Percentiles rank a stretch among this genome's conserved stretches.
Evolutionary conservation across 2,888 invertebrate genomes (phyloP).

Genomic region (Pterostichus niger): DNA sequence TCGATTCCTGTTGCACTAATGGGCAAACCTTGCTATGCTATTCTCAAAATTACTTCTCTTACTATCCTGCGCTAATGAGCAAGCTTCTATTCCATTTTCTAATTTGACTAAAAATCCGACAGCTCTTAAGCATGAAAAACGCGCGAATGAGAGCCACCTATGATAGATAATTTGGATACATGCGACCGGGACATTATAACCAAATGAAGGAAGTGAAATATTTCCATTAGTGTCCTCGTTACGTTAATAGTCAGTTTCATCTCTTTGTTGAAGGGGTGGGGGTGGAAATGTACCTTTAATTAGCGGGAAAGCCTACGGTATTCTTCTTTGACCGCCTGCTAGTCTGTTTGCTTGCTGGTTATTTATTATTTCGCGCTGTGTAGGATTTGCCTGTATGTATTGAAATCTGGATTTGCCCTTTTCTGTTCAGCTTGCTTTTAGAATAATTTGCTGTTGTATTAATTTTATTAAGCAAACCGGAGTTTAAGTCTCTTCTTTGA

Average conservation of each 20-base stretch:
- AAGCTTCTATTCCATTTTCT: background rate
- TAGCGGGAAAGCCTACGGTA: conserved; percentile 33
- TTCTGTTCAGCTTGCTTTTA: background rate
- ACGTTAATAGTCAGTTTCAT: conserved; percentile 22
- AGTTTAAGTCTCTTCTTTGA: background rate
- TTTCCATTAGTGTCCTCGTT: conserved; percentile 47
- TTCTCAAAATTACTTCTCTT: background rate
- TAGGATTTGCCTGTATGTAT: background rate
- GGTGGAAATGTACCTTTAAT: conserved; percentile 42
- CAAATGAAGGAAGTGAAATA: conserved; percentile 23
- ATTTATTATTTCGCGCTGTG: background rate
- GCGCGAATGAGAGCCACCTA: background rate
- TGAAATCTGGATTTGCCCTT: background rate
- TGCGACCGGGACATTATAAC: conserved; percentile 12
- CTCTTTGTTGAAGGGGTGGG: background rate
- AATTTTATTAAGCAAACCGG: conserved; percentile 3
- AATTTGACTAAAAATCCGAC: conserved; percentile 11
- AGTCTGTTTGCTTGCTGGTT: conserved; percentile 5
- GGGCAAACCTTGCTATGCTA: background rate
- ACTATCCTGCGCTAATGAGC: background rate
- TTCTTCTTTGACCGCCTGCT: conserved; percentile 1
- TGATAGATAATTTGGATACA: conserved; percentile 9
- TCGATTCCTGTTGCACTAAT: conserved; percentile 1
- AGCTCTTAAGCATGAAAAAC: background rate
- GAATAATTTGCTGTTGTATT: background rate